Conservation (phyloP, 2,888 invertebrate genomes). For the Pristionchus fissidentatus region DNA sequence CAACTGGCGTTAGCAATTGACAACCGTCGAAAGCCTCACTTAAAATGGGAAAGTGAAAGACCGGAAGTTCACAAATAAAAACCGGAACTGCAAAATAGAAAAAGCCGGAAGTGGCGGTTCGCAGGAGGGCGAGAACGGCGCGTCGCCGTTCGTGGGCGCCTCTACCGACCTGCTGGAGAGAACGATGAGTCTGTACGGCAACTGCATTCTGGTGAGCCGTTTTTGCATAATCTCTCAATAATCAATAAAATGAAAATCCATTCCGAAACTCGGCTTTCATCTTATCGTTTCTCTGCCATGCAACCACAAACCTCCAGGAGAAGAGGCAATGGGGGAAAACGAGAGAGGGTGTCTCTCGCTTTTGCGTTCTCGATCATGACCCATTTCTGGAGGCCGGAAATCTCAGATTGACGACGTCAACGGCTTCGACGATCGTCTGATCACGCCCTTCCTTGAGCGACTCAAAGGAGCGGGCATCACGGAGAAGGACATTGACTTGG, state of each 20-base stretch:
- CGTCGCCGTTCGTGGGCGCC: slow-evolving; percentile 54
- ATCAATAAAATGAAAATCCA: too few species aligned
- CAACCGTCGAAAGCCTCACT: too few species aligned
- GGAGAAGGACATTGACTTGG: slow-evolving; percentile 54
- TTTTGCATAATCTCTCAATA: neutral
- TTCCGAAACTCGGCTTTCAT: too few species aligned
- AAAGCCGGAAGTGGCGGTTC: too few species aligned
- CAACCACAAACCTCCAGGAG: too few species aligned
- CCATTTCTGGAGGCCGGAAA: too few species aligned
- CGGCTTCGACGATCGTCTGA: slow-evolving; percentile 58
- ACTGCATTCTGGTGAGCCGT: slow-evolving; percentile 52
- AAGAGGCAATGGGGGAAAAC: too few species aligned
- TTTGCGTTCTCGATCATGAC: neutral
- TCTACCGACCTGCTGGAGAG: slow-evolving; percentile 38
- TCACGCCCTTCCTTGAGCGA: slow-evolving; percentile 57
- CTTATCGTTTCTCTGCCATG: too few species aligned
- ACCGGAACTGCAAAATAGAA: too few species aligned
- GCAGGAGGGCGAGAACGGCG: slow-evolving; percentile 53
- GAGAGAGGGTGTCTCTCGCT: neutral
- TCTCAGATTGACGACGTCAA: slow-evolving; percentile 62
- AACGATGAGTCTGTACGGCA: slow-evolving; percentile 51
- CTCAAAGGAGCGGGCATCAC: slow-evolving; percentile 51
- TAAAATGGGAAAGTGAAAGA: too few species aligned
- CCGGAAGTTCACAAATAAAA: too few species aligned
- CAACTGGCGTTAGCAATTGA: too few species aligned